Base-by-base conservation (phyloP, 2,888 invertebrate species). In the Bugulina stolonifera region DNA sequence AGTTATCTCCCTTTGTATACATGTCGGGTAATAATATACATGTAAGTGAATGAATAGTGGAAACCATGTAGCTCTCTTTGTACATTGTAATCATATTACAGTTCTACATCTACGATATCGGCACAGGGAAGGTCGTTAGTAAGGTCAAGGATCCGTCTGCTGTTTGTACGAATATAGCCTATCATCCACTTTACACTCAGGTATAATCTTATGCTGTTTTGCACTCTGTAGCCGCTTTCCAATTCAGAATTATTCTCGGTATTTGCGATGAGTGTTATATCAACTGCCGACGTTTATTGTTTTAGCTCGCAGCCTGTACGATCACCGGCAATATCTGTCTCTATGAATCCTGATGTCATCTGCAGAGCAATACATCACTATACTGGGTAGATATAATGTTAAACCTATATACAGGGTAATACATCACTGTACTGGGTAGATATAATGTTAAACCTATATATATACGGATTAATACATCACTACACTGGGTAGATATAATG, bases 31-130 rank as follows among this genome's bases (percentile, higher is more conserved):
- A n/a, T n/a, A n/a, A n/a, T n/a, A n/a, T n/a, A n/a, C n/a, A n/a
- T n/a, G n/a, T n/a, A n/a, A n/a, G n/a, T n/a, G n/a, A n/a, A n/a
- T n/a, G n/a, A n/a, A n/a, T n/a, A n/a, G n/a, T n/a, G n/a, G n/a
- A n/a, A n/a, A n/a, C n/a, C n/a, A n/a, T n/a, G n/a, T n/a, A n/a
- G n/a, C n/a, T n/a, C n/a, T n/a, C n/a, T n/a, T n/a, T n/a, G n/a
- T n/a, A n/a, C n/a, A n/a, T n/a, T n/a, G n/a, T n/a, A 43, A 43
- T 18, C 18, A 18, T 43, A 10, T 43, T 43, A 10, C 32, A 64
- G 64, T 22, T 64, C 14, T 64, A 64, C 32, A n/a, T 64, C 2
- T 64, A 64, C 32, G 64, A 64, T 32, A 34, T 64, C n/a, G 64
- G 64, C 10, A 29, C 32, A 3, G 64, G 64, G 10, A 34, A 64